phyloP scores from a whole-genome alignment of 2,888 invertebrate species.

The Pyralis farinalis region DNA sequence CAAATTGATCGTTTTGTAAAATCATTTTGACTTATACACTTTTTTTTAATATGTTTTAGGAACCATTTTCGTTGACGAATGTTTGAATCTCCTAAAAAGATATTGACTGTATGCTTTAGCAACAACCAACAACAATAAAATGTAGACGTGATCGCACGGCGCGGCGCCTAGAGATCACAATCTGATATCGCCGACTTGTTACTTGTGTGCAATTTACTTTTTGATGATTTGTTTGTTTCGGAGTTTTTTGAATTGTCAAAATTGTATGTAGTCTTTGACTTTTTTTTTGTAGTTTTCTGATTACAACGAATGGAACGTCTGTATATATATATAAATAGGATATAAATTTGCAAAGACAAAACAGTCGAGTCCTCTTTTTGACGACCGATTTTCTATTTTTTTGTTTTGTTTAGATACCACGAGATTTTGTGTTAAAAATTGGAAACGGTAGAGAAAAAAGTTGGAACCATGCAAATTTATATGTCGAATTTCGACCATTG shows the following conservation, averaged over 20 bases:
- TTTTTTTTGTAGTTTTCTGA: constrained; percentile 21
- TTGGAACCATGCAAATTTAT: too few relatives aligned
- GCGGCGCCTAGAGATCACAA: constrained; percentile 22
- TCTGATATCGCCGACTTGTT: constrained; percentile 7
- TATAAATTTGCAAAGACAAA: too few relatives aligned
- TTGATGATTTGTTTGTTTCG: constrained; percentile 24
- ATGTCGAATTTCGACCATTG: too few relatives aligned
- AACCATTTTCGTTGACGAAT: not conserved
- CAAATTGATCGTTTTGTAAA: too few relatives aligned
- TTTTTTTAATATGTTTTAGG: not conserved
- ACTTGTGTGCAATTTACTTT: constrained; percentile 33
- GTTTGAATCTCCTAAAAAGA: not conserved
- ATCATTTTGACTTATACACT: too few relatives aligned
- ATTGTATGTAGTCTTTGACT: constrained; percentile 17
- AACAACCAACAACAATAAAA: not conserved
- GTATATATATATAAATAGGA: too few relatives aligned
- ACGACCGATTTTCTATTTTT: too few relatives aligned
- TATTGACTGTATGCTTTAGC: too few relatives aligned
- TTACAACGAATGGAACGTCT: constrained; percentile 1
- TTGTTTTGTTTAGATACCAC: too few relatives aligned
- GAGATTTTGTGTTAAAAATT: too few relatives aligned
- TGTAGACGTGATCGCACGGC: not conserved
- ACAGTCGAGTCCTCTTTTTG: not conserved
- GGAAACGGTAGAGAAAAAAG: too few relatives aligned
- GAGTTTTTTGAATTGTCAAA: constrained; percentile 4